A percentile compares a stretch with the other conserved stretches of the same genome.
Conservation (phyloP, 2,888 invertebrate genomes). For the Drosophila testacea region DNA sequence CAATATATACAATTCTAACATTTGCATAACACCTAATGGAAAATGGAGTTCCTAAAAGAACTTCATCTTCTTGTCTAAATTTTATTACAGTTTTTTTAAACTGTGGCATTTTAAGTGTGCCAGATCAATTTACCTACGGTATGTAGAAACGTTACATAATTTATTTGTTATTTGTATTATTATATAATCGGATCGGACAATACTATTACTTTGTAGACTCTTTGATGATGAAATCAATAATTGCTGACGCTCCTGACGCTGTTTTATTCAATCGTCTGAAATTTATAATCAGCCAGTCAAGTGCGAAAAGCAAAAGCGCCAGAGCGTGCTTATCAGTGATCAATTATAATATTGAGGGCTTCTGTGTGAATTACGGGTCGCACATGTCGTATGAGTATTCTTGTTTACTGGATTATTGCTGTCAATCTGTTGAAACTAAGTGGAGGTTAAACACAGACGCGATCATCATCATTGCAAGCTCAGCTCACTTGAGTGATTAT, state of each 20-base stretch:
- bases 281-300: constrained; percentile 36
- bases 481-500: constrained; percentile 63
- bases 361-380: constrained; percentile 15
- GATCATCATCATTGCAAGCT: constrained; percentile 7
- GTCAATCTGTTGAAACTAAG: constrained; percentile 28
- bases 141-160: background rate
- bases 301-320: constrained; percentile 50
- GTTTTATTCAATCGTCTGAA: constrained; percentile 25
- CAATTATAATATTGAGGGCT: constrained; percentile 80
- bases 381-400: constrained; percentile 65
- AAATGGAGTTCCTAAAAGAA: background rate
- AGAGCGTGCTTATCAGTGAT: constrained; percentile 71
- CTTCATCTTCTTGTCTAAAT: background rate
- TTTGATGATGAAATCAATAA: constrained; percentile 2
- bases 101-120: background rate
- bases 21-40: background rate
- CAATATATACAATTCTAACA: background rate
- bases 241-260: constrained; percentile 2
- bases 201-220: background rate
- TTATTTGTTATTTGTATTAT: too few species aligned
- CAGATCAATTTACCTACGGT: constrained; percentile 2
- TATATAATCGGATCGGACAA: constrained; percentile 16
- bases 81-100: background rate
- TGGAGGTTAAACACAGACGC: constrained; percentile 57
- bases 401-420: constrained; percentile 42